phyloP scores from a whole-genome alignment of 2,888 invertebrate genomes.

The Syritta pipiens region DNA sequence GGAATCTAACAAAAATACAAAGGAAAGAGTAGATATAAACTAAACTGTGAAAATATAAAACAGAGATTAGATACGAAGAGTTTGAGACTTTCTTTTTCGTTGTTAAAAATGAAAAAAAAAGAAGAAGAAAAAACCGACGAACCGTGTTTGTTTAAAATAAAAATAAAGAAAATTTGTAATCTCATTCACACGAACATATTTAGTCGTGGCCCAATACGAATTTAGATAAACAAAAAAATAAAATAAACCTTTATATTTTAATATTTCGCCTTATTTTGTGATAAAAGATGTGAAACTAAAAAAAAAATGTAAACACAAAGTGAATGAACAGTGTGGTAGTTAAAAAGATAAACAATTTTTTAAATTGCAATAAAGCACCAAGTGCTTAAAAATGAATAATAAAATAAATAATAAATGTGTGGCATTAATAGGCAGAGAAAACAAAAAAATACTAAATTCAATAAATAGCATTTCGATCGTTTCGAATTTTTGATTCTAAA shows the following conservation, averaged over 20 bases:
- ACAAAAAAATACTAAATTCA: no score
- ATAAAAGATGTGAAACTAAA: slow-evolving; percentile 38
- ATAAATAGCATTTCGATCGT: slow-evolving; percentile 40
- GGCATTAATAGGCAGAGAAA: slow-evolving; percentile 39
- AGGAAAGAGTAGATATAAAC: slow-evolving; percentile 5
- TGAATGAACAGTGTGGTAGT: slow-evolving; percentile 11
- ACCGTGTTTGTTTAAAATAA: slow-evolving; percentile 39
- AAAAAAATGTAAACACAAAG: slow-evolving; percentile 7
- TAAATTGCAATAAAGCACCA: slow-evolving; percentile 24
- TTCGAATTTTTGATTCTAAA: slow-evolving; percentile 63
- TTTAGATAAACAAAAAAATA: slow-evolving; percentile 40
- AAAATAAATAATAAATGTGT: slow-evolving; percentile 18
- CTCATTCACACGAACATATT: slow-evolving; percentile 38
- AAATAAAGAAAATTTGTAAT: no score
- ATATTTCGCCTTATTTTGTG: slow-evolving; percentile 68
- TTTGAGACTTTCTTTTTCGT: slow-evolving; percentile 13
- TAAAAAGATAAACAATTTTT: slow-evolving; percentile 7
- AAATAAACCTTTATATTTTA: slow-evolving; percentile 48
- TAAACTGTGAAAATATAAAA: slow-evolving; percentile 4
- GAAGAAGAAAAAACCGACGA: slow-evolving; percentile 1
- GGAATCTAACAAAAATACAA: slow-evolving; percentile 14
- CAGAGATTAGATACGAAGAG: slow-evolving; percentile 1
- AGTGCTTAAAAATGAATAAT: slow-evolving; percentile 10
- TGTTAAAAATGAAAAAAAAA: not conserved
- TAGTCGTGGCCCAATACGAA: slow-evolving; percentile 51